phyloP scores from a whole-genome alignment of 2,888 invertebrate genomes.

The Cepaea hortensis region DNA sequence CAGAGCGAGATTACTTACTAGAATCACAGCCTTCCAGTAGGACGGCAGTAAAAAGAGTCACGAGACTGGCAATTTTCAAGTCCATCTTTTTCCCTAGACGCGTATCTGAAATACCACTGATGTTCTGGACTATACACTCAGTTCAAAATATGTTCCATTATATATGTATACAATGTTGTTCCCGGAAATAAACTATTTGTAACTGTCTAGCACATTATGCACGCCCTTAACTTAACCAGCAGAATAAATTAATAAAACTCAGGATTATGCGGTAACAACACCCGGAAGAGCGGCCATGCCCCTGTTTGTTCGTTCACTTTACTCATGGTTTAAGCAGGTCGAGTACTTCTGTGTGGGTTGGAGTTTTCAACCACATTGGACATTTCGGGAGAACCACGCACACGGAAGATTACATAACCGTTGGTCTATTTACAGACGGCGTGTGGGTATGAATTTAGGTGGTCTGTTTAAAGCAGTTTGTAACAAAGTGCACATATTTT shows the following conservation, averaged over 20 bases:
- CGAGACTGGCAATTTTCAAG: background rate
- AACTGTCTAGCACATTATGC: too few relatives aligned
- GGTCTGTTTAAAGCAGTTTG: background rate
- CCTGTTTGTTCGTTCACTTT: background rate
- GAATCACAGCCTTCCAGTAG: background rate
- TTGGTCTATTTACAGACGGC: background rate
- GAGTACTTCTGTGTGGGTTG: background rate
- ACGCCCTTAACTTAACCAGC: too few relatives aligned
- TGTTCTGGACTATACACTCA: too few relatives aligned
- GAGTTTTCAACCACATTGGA: background rate
- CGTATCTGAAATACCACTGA: too few relatives aligned
- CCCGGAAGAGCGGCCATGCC: background rate
- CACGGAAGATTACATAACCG: background rate
- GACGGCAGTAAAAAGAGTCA: background rate
- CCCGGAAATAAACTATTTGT: too few relatives aligned
- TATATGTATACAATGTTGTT: too few relatives aligned
- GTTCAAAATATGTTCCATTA: too few relatives aligned
- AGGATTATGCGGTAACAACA: background rate
- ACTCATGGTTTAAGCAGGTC: too few relatives aligned
- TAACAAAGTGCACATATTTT: background rate
- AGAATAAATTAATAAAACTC: background rate
- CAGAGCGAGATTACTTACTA: background rate
- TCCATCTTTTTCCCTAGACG: background rate
- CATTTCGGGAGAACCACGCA: background rate
- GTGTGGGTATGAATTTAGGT: conserved; percentile 1